Conservation (phyloP, 2,888 invertebrate genomes). For the Synanthedon tipuliformis region DNA sequence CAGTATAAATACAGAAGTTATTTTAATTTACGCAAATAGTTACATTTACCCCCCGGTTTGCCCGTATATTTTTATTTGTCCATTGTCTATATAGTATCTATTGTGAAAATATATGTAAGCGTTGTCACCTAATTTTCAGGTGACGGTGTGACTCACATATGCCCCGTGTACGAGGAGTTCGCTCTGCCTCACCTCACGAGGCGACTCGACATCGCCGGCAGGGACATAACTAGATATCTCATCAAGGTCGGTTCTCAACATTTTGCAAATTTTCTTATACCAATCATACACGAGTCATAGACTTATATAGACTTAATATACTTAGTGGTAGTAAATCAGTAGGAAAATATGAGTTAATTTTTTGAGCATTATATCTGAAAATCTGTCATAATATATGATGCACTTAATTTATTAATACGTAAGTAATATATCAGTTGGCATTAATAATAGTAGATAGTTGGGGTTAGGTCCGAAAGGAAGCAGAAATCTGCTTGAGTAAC, state of each 20-base stretch:
- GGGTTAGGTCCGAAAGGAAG: too few species aligned
- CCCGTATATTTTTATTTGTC: too few species aligned
- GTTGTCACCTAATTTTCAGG: slow-evolving; percentile 56
- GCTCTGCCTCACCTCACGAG: slow-evolving; percentile 95
- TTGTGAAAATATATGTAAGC: background rate
- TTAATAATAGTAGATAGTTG: too few species aligned
- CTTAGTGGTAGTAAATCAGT: background rate
- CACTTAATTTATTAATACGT: too few species aligned
- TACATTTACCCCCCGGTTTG: too few species aligned
- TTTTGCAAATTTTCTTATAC: background rate
- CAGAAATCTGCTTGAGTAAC: too few species aligned
- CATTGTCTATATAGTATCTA: background rate
- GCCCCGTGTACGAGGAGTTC: slow-evolving; percentile 98
- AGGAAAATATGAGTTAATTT: background rate
- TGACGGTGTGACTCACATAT: slow-evolving; percentile 99
- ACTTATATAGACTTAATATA: too few species aligned
- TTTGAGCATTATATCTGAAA: background rate
- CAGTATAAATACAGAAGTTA: too few species aligned
- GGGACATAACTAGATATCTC: slow-evolving; percentile 97
- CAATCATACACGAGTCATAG: too few species aligned
- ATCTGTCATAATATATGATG: too few species aligned
- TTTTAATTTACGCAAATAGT: too few species aligned
- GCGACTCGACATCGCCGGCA: slow-evolving; percentile 95
- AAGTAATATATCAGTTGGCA: too few species aligned
- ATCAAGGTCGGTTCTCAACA: slow-evolving; percentile 78